phyloP scores from a whole-genome alignment of 2,797 vertebrate species.

The Urophycis tenuis region DNA sequence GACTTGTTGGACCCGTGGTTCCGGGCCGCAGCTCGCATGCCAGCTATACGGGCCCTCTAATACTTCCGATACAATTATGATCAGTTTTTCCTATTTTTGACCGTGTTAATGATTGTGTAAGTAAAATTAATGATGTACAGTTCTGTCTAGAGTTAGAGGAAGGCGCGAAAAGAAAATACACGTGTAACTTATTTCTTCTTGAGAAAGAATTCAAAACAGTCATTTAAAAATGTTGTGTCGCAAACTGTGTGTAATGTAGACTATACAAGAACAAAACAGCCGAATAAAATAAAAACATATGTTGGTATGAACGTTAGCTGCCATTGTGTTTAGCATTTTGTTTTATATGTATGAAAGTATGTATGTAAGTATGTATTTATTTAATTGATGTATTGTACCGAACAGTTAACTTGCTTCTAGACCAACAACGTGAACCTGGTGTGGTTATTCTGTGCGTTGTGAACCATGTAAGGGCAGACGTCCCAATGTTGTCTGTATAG shows the following conservation, averaged over 20 bases:
- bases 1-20: constrained; percentile 68
- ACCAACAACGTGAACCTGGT: constrained; percentile 53
- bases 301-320: constrained; percentile 42
- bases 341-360: constrained; percentile 74
- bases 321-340: constrained; percentile 54
- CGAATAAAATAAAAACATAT: constrained; percentile 53
- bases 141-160: constrained; percentile 86
- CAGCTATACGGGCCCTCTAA: neutral
- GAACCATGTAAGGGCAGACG: constrained; percentile 80
- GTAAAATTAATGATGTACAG: constrained; percentile 83
- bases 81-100: constrained; percentile 16
- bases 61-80: neutral
- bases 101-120: constrained; percentile 82
- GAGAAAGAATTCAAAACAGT: neutral
- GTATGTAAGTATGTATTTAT: constrained; percentile 82
- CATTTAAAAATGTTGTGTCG: constrained; percentile 69
- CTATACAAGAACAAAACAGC: constrained; percentile 53
- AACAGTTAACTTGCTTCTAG: constrained; percentile 74
- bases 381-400: constrained; percentile 77
- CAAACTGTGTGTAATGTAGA: constrained; percentile 83
- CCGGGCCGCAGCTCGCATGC: neutral
- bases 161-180: constrained; percentile 64
- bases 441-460: constrained; percentile 84
- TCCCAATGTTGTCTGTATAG: constrained; percentile 77
- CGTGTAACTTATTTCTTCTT: constrained; percentile 91